A percentile compares a stretch with the other conserved stretches of the same genome.
These are phyloP conservation scores for Orchesellides sinensis DNA, from an alignment of 2,888 invertebrate species.

Conservation along the genomic window DNA sequence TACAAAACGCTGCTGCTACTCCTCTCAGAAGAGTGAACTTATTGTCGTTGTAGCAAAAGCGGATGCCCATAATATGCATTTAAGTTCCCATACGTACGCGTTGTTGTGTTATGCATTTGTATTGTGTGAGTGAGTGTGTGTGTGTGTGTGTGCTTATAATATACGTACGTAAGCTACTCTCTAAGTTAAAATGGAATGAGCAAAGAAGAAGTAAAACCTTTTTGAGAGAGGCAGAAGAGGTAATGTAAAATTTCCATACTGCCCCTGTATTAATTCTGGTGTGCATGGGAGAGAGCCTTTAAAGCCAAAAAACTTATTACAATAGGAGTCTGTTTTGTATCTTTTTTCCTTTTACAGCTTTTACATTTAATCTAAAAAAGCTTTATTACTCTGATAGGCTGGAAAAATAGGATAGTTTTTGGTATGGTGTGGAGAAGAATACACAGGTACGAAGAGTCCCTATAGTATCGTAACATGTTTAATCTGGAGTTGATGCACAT, in stretches of 20 bases:
- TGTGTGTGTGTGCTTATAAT: constrained; percentile 14
- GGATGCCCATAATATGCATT: constrained; percentile 55
- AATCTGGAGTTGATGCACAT: too few relatives aligned
- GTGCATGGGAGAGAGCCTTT: too few relatives aligned
- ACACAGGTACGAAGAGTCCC: not conserved
- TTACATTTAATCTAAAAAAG: constrained; percentile 36
- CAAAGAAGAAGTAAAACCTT: constrained; percentile 38
- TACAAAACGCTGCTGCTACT: constrained; percentile 48
- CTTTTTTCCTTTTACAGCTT: constrained; percentile 4
- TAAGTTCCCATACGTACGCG: not conserved
- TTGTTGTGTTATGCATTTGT: constrained; percentile 5
- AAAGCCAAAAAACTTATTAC: too few relatives aligned
- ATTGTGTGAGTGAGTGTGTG: constrained; percentile 13
- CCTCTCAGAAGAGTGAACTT: too few relatives aligned
- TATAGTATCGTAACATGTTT: not conserved
- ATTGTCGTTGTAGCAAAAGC: constrained; percentile 48
- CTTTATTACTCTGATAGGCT: constrained; percentile 27
- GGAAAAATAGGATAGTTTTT: not conserved
- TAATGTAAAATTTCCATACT: constrained; percentile 50
- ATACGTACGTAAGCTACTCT: not conserved
- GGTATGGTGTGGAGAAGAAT: not conserved
- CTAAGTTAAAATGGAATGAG: constrained; percentile 8
- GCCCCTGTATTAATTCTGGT: too few relatives aligned
- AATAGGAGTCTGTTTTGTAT: constrained; percentile 9
- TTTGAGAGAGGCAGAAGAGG: constrained; percentile 12